Conservation (phyloP, 2,113 vertebrate species). For the Tenrec ecaudatus region DNA sequence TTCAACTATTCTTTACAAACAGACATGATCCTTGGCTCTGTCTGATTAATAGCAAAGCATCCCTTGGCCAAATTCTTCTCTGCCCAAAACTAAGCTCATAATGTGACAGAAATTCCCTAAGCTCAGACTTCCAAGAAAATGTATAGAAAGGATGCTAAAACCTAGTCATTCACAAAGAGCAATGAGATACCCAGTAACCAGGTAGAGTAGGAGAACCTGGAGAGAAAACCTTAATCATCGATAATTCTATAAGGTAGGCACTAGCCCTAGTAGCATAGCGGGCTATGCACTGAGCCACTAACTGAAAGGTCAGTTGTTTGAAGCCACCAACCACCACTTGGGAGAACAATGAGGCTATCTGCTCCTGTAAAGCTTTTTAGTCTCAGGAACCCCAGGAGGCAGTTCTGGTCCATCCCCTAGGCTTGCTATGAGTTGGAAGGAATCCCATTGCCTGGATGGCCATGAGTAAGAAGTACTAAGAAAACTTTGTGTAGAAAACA, state of each 20-base stretch:
- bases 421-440: too few species aligned
- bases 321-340: too few species aligned
- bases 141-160: constrained; percentile 20
- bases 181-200: neutral
- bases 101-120: constrained; percentile 23
- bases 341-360: too few species aligned
- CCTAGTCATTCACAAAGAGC: constrained; percentile 42
- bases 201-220: neutral
- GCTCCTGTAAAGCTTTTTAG: too few species aligned
- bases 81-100: constrained; percentile 31
- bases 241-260: neutral
- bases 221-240: neutral
- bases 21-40: constrained; percentile 30
- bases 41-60: constrained; percentile 26
- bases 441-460: too few species aligned
- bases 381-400: too few species aligned
- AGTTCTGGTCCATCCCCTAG: too few species aligned
- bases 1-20: constrained; percentile 54
- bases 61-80: constrained; percentile 3
- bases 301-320: too few species aligned
- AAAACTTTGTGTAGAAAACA: neutral
- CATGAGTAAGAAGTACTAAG: too few species aligned
- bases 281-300: too few species aligned
- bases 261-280: too few species aligned
- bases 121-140: constrained; percentile 28